A percentile compares a stretch with the other conserved stretches of the same genome.
Conservation (phyloP, 2,113 vertebrate genomes). For the Galemys pyrenaicus region DNA sequence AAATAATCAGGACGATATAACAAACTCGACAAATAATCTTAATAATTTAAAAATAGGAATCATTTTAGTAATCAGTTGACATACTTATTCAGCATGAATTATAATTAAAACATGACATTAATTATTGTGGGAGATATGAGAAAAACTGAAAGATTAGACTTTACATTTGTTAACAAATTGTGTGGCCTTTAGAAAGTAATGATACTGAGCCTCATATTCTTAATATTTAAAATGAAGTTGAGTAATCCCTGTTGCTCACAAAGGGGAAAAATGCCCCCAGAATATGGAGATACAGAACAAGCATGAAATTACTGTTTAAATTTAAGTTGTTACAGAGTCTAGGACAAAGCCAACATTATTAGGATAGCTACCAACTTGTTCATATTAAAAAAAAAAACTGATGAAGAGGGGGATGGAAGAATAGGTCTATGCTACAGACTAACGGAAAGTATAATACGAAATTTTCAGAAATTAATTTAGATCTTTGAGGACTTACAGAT, state of each 20-base stretch:
- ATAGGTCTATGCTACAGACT: background rate
- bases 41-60: constrained; percentile 50
- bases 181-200: constrained; percentile 45
- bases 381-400: background rate
- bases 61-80: constrained; percentile 35
- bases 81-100: constrained; percentile 44
- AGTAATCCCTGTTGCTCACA: background rate
- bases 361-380: background rate
- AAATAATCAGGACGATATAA: constrained; percentile 47
- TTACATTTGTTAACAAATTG: constrained; percentile 44
- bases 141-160: constrained; percentile 47
- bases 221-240: background rate
- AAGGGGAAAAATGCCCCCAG: background rate
- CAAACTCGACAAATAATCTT: constrained; percentile 51
- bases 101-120: constrained; percentile 67
- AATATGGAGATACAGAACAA: background rate
- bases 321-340: background rate
- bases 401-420: background rate
- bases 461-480: background rate
- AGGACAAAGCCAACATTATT: background rate
- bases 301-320: background rate
- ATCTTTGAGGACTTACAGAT: background rate
- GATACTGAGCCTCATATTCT: background rate
- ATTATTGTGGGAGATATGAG: constrained; percentile 38
- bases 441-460: background rate